Evolutionary conservation across 2,797 vertebrate genomes (phyloP).

Genomic region (Tarsius wallacei): DNA sequence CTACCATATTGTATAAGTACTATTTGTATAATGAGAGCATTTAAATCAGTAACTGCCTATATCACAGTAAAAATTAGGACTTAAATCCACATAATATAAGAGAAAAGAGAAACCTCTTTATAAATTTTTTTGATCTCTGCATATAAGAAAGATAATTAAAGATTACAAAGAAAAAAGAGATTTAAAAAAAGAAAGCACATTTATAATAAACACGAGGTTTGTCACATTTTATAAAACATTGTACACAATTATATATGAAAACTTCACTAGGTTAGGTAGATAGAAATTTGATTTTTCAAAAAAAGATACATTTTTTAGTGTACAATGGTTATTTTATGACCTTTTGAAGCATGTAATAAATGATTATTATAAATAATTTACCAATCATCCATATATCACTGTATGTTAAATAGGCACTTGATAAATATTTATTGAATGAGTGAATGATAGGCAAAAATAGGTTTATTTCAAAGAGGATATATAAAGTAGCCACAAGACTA

Average conservation of each 20-base stretch:
- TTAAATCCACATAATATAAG: background rate
- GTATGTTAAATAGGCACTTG: conserved; percentile 3
- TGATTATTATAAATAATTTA: conserved; percentile 62
- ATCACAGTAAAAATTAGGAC: conserved; percentile 31
- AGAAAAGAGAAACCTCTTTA: conserved; percentile 22
- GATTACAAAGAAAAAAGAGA: background rate
- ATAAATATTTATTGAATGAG: conserved; percentile 67
- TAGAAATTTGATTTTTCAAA: conserved; percentile 56
- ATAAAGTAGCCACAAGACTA: conserved; percentile 8
- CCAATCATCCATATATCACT: conserved; percentile 39
- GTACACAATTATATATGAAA: background rate
- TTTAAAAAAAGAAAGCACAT: background rate
- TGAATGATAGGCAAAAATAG: conserved; percentile 21
- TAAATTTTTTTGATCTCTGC: background rate
- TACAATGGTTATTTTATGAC: background rate
- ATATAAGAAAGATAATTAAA: background rate
- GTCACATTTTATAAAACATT: conserved; percentile 36
- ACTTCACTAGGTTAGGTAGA: background rate
- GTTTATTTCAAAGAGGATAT: conserved; percentile 57
- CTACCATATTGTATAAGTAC: background rate
- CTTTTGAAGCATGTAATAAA: conserved; percentile 63
- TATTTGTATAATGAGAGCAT: background rate
- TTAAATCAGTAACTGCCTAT: background rate
- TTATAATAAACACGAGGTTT: background rate
- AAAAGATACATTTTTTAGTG: conserved; percentile 38